Percentiles rank a stretch among this genome's conserved stretches.
These are phyloP conservation scores for Eleutherodactylus coqui DNA, from an alignment of 2,797 vertebrate genomes.

Conservation along the genomic window DNA sequence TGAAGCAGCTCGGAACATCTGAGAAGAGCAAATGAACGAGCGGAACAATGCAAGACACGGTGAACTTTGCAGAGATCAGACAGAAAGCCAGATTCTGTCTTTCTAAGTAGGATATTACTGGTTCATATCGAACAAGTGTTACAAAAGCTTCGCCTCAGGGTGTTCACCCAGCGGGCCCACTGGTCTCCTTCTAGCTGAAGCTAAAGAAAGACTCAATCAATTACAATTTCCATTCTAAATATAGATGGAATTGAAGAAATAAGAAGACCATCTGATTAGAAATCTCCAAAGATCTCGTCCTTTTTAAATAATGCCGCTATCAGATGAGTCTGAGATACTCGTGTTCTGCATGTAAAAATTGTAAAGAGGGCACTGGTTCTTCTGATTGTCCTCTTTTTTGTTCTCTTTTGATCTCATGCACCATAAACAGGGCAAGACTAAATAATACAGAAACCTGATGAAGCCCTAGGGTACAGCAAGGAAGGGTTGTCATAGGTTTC, in stretches of 20 bases:
- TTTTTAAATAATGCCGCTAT: neutral
- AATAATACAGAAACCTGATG: neutral
- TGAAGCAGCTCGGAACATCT: constrained; percentile 9
- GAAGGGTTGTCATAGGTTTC: neutral
- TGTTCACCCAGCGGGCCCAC: neutral
- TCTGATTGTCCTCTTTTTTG: neutral
- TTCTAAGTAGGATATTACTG: constrained; percentile 7
- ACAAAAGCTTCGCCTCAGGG: constrained; percentile 40
- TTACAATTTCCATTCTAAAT: neutral
- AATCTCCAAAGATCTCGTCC: neutral
- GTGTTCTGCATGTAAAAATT: neutral
- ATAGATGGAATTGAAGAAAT: neutral
- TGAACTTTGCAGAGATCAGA: constrained; percentile 52
- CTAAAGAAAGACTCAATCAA: neutral
- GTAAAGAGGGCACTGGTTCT: too few species aligned
- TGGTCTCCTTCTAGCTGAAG: neutral
- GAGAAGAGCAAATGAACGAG: constrained; percentile 16
- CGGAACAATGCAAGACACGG: constrained; percentile 14
- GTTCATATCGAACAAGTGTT: constrained; percentile 26
- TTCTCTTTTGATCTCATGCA: neutral
- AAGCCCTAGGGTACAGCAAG: neutral
- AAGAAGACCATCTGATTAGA: neutral
- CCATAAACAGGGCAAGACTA: neutral
- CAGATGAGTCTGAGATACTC: neutral
- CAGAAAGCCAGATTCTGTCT: neutral